Percentiles rank a stretch among this genome's conserved stretches.
Evolutionary conservation across 2,888 invertebrate species (phyloP).

Genomic region (Synergus japonicus): DNA sequence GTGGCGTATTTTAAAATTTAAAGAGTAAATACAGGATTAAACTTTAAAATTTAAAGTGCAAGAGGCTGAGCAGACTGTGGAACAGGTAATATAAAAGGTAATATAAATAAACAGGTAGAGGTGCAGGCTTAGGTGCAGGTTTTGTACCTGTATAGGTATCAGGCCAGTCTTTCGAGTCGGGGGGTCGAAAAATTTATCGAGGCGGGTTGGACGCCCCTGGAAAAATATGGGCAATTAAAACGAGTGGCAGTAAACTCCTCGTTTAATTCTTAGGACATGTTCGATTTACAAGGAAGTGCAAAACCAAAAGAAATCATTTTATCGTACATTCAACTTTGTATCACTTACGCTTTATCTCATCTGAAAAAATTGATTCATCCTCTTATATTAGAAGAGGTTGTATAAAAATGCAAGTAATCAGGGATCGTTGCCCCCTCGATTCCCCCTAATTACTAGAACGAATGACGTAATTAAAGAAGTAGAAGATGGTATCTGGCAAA

Average conservation of each 20-base stretch:
- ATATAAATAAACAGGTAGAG: slow-evolving; percentile 42
- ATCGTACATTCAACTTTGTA: neutral
- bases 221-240: slow-evolving; percentile 66
- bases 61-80: neutral
- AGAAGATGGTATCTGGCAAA: neutral
- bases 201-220: slow-evolving; percentile 50
- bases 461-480: neutral
- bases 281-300: neutral
- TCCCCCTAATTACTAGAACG: neutral
- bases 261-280: neutral
- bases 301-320: neutral
- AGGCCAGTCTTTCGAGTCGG: slow-evolving; percentile 45
- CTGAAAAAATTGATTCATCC: neutral
- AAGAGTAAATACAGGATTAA: too few species aligned
- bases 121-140: slow-evolving; percentile 12
- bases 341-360: neutral
- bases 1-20: neutral
- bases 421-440: neutral
- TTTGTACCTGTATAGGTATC: slow-evolving; percentile 18
- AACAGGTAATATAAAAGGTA: neutral
- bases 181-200: slow-evolving; percentile 62
- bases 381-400: neutral
- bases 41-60: too few species aligned
- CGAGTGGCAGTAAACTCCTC: slow-evolving; percentile 2
- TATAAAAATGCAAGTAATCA: neutral